Base-by-base conservation (phyloP, 2,113 vertebrate genomes). In the Beaufortia kweichowensis region DNA sequence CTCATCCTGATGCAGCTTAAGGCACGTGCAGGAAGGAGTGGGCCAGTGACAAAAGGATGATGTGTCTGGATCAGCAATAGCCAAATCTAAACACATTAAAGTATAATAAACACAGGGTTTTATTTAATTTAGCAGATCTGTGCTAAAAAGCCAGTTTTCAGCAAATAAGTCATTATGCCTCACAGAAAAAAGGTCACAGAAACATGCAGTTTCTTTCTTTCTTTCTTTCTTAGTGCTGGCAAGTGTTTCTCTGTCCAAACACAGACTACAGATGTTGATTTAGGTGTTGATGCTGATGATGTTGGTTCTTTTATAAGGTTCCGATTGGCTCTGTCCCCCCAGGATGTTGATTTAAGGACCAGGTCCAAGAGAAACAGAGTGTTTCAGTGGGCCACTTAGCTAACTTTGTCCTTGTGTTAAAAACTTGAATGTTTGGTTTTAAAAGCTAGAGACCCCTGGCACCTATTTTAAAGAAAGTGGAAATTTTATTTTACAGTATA, bases 81-180 rank as follows among this genome's bases (percentile, higher is more conserved):
- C 12, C 35, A 73, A 73, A 59, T 68, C 53, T 82, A 82, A 79
- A 82, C 74, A 78, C 60, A 62, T 61, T 78, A 59, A 50, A 63
- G 28, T 24, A 78, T 66, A 59, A 78, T 75, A 78, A 74, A 81
- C 76, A 78, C 63, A 53, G 65, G 48, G 39, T 69, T 46, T 26
- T 63, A 64, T 46, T 26, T 63, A 64, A 10, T 65, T 39, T 39
- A 60, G 65, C 35, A 17, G 23, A 71, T 60, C 33, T 78, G 55
- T 65, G 31, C 31, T 8, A 29, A 48, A 75, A 56, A 41, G 29
- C 19, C 35, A 57, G 74, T 57, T 41, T 17, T 61, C 64, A 61
- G 28, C 19, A 65, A 68, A 68, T 26, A 3, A 77, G 24, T 46
- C 59, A n/a, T 15, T 64, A 43, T 60, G 56, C 1, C 24, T 65